These are phyloP conservation scores for Dromiciops gliroides DNA, from an alignment of 2,113 vertebrate genomes.

Conservation along the genomic window DNA sequence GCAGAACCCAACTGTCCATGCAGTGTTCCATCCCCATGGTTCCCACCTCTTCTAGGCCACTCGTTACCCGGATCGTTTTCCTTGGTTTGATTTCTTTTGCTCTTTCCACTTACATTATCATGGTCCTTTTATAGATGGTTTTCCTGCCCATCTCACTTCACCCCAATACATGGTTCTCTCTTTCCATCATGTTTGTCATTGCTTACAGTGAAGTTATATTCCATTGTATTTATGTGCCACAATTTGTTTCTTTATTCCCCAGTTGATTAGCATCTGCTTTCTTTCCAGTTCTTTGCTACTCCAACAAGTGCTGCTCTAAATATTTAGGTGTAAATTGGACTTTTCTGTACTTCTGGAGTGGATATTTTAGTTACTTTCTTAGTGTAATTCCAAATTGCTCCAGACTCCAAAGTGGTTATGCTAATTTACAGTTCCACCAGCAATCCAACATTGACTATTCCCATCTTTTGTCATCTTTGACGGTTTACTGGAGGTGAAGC, in stretches of 20 bases:
- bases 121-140: background rate
- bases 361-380: background rate
- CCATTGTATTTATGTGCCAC: too few species aligned
- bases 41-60: background rate
- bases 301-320: background rate
- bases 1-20: background rate
- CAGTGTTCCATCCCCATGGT: background rate
- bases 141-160: background rate
- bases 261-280: background rate
- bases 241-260: background rate
- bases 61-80: background rate
- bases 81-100: background rate
- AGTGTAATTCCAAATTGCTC: background rate
- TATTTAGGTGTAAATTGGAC: background rate
- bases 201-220: too few species aligned
- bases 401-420: background rate
- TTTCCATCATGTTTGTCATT: background rate
- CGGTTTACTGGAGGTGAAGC: background rate
- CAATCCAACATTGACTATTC: background rate
- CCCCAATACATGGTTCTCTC: too few species aligned
- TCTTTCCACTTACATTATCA: background rate
- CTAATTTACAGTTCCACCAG: background rate
- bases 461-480: background rate
- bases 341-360: background rate
- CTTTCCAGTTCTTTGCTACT: background rate